These are phyloP conservation scores for Cossypha polioptera DNA, from an alignment of 2,797 vertebrate genomes.

Conservation along the genomic window DNA sequence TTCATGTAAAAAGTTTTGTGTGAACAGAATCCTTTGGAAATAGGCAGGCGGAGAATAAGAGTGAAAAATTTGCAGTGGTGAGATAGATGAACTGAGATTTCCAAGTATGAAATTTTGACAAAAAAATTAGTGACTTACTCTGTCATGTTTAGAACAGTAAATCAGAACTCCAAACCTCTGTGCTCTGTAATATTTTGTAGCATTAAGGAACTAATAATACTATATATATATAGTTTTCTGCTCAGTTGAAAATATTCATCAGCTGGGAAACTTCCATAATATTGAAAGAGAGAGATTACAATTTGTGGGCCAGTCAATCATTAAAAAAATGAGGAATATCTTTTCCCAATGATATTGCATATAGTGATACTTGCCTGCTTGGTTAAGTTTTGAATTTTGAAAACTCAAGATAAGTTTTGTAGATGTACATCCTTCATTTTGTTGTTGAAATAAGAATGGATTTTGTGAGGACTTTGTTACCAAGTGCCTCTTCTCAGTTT, in stretches of 20 bases:
- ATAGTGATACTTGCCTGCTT: background rate
- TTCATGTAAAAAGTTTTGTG: conserved; percentile 8
- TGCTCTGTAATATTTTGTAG: background rate
- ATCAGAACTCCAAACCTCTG: background rate
- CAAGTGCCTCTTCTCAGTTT: background rate
- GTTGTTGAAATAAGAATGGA: background rate
- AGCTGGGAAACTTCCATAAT: background rate
- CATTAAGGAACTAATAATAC: background rate
- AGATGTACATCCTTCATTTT: background rate
- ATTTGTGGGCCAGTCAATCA: background rate
- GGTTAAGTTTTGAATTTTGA: background rate
- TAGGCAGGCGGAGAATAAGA: background rate
- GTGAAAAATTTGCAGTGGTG: background rate
- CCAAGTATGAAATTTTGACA: background rate
- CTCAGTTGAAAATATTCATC: background rate
- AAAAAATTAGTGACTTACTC: background rate
- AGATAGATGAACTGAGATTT: background rate
- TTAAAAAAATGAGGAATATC: background rate
- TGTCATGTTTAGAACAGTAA: background rate
- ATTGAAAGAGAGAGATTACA: background rate
- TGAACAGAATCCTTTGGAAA: background rate
- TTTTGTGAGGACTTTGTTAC: background rate
- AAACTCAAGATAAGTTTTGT: background rate
- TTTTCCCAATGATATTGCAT: background rate
- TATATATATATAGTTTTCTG: background rate